A percentile compares a stretch with the other conserved stretches of the same genome.
phyloP scores from a whole-genome alignment of 2,888 invertebrate species.

The Archips xylosteana region DNA sequence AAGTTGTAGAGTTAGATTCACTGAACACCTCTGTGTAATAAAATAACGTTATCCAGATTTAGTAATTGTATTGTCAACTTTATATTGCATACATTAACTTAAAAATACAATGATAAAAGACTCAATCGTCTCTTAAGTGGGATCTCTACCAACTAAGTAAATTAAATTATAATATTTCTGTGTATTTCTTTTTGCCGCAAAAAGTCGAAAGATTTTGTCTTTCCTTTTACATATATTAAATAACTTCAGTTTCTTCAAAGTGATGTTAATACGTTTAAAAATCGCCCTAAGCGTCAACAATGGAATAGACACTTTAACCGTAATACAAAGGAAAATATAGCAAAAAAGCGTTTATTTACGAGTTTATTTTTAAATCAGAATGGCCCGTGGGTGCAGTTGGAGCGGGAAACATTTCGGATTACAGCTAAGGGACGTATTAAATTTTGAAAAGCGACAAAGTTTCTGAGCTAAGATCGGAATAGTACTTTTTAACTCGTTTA shows the following conservation, averaged over 20 bases:
- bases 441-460: constrained; percentile 72
- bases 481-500: constrained; percentile 56
- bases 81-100: too few species aligned
- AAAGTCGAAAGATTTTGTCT: too few species aligned
- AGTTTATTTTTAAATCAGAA: constrained; percentile 59
- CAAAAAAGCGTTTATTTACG: constrained; percentile 67
- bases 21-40: too few species aligned
- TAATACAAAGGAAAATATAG: constrained; percentile 36
- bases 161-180: too few species aligned
- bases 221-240: background rate
- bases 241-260: background rate
- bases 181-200: too few species aligned
- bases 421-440: constrained; percentile 78
- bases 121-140: too few species aligned
- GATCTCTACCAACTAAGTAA: too few species aligned
- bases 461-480: constrained; percentile 59
- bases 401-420: constrained; percentile 73
- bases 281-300: background rate
- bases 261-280: background rate
- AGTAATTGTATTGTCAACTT: too few species aligned
- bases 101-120: too few species aligned
- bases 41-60: too few species aligned
- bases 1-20: too few species aligned
- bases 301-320: background rate
- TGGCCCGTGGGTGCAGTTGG: constrained; percentile 72